Conservation (phyloP, 2,888 invertebrate genomes). For the Andricus quercusramuli region DNA sequence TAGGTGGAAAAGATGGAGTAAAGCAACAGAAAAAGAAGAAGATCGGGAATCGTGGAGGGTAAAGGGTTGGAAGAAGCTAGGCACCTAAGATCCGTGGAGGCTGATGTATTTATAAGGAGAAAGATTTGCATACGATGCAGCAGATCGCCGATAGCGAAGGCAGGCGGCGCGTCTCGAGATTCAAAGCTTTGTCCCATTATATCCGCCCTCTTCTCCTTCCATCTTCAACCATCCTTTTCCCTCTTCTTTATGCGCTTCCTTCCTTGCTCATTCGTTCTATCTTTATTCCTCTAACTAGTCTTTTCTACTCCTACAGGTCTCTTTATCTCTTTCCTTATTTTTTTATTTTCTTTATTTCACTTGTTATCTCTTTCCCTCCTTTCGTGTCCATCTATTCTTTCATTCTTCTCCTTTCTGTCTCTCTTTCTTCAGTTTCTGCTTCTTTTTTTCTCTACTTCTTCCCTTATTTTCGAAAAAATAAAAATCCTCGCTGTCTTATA, state of each 20-base stretch:
- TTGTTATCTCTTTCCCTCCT: slow-evolving; percentile 15
- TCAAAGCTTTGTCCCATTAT: slow-evolving; percentile 76
- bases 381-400: not conserved
- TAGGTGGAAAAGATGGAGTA: slow-evolving; percentile 14
- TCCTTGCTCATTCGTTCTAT: slow-evolving; percentile 41
- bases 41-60: slow-evolving; percentile 45
- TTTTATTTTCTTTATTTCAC: not conserved
- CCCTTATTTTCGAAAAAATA: slow-evolving; percentile 58
- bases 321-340: slow-evolving; percentile 1
- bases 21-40: slow-evolving; percentile 44
- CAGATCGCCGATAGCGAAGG: slow-evolving; percentile 71
- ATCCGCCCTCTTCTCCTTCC: slow-evolving; percentile 58
- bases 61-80: slow-evolving; percentile 61
- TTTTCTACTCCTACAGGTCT: slow-evolving; percentile 47
- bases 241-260: slow-evolving; percentile 41
- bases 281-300: slow-evolving; percentile 48
- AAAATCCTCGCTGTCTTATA: slow-evolving; percentile 53
- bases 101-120: slow-evolving; percentile 79
- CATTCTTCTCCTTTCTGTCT: slow-evolving; percentile 44
- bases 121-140: slow-evolving; percentile 78
- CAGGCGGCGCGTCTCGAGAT: slow-evolving; percentile 73
- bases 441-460: slow-evolving; percentile 44
- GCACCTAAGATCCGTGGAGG: slow-evolving; percentile 73
- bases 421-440: slow-evolving; percentile 42
- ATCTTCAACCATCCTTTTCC: slow-evolving; percentile 34